Base-by-base conservation (phyloP, 2,888 invertebrate species). In the Chesias legatella region DNA sequence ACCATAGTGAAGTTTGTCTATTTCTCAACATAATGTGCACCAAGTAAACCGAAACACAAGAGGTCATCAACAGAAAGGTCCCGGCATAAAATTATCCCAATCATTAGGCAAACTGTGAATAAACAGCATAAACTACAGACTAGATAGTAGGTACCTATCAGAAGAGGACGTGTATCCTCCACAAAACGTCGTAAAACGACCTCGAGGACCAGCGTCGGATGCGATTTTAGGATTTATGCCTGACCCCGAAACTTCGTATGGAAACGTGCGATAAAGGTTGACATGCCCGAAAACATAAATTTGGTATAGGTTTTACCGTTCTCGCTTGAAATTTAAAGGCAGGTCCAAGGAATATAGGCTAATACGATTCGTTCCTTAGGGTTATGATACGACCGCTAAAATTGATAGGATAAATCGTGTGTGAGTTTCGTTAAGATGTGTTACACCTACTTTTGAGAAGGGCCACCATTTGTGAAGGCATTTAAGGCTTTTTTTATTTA, bases 181-280 rank as follows among this genome's bases (percentile, higher is more conserved):
- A 64, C 60, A 57, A 62, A 67, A 55, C 48, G 60, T 56, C 69
- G 61, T 73, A 66, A 72, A 73, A 58, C 55, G 61, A 63, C 60
- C 59, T 57, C 49, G 37, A 58, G 48, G 60, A 55, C 63, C 56
- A 51, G 53, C 42, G 55, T 49, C 61, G 62, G 64, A 62, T 61
- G 60, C 59, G 55, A 66, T 60, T 67, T 66, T 57, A 67, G 57
- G 65, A 74, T 73, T 73, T 74, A 74, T 71, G 63, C 51, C 48
- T 51, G 44, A 51, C 60, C 65, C 66, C 66, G 43, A 62, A 67
- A 72, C 60, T 64, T 67, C 58, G 64, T 57, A 66, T 67, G 61
- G 57, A 50, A 56, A 52, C 56, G 60, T 56, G 60, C 60, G 68
- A 67, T 69, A 68, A 60, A 63, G 60, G 57, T 53, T 56, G 54